A percentile compares a stretch with the other conserved stretches of the same genome.
Evolutionary conservation across 2,888 invertebrate genomes (phyloP).

Genomic region (Mesoligia furuncula): DNA sequence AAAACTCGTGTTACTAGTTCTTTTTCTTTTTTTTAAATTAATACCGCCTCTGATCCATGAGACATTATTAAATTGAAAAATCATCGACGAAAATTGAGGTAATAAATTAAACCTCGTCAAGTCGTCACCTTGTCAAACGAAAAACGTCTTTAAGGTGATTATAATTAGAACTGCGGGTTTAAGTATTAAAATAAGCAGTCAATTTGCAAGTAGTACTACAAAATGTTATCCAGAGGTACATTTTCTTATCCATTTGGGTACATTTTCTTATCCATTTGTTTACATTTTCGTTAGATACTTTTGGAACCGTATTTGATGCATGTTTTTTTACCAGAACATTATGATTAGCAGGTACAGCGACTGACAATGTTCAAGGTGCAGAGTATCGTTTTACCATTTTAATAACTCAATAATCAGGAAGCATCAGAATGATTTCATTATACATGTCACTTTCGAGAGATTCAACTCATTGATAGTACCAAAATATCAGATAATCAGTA

Average conservation of each 20-base stretch:
- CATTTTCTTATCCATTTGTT: neutral
- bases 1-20: no score
- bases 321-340: neutral
- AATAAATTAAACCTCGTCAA: neutral
- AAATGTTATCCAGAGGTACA: neutral
- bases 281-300: neutral
- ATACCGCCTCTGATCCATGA: no score
- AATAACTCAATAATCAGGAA: neutral
- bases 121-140: neutral
- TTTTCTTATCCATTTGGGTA: no score
- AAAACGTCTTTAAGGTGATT: neutral
- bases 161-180: neutral
- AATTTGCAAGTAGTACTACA: neutral
- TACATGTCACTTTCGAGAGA: slow-evolving; percentile 5
- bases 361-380: neutral
- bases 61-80: neutral
- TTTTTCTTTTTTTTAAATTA: no score
- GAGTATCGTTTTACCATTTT: slow-evolving; percentile 1
- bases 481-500: slow-evolving; percentile 41
- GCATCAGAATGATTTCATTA: neutral
- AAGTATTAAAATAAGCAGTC: neutral
- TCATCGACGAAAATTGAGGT: neutral
- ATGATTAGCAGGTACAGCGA: no score
- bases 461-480: slow-evolving; percentile 27
- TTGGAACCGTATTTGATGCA: neutral